These are phyloP conservation scores for Phrixothrix hirtus DNA, from an alignment of 2,888 invertebrate genomes.

Conservation along the genomic window DNA sequence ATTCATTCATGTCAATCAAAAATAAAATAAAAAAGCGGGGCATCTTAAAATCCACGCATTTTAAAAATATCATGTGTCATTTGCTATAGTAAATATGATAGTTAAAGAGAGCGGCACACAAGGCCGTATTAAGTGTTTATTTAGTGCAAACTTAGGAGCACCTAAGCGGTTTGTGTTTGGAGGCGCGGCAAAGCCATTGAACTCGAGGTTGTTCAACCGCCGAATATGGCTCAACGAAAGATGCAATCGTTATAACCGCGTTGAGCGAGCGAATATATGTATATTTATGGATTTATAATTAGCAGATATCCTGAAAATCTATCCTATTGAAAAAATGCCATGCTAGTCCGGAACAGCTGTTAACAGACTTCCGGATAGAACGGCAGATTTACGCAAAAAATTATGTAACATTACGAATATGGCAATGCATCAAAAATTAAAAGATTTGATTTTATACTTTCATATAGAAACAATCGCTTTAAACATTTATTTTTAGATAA, in stretches of 20 bases:
- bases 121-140: slow-evolving; percentile 26
- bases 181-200: slow-evolving; percentile 54
- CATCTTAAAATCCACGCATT: slow-evolving; percentile 29
- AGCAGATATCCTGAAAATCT: slow-evolving; percentile 17
- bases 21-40: slow-evolving; percentile 17
- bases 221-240: slow-evolving; percentile 51
- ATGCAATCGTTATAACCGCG: slow-evolving; percentile 28
- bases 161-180: slow-evolving; percentile 43
- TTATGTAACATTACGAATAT: background rate
- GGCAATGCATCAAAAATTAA: background rate
- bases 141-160: slow-evolving; percentile 22
- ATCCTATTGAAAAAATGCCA: background rate
- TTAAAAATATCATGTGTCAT: slow-evolving; percentile 41
- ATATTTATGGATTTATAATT: slow-evolving; percentile 28
- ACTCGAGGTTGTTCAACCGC: slow-evolving; percentile 57
- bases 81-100: slow-evolving; percentile 14
- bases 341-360: background rate
- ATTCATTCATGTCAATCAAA: slow-evolving; percentile 17
- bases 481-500: slow-evolving; percentile 50
- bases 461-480: slow-evolving; percentile 23
- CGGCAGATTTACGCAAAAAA: no score
- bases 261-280: slow-evolving; percentile 28
- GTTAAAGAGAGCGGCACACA: slow-evolving; percentile 34
- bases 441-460: slow-evolving; percentile 3
- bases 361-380: background rate